A percentile compares a stretch with the other conserved stretches of the same genome.
These are phyloP conservation scores for Cirrhinus mrigala DNA, from an alignment of 2,797 vertebrate genomes.

Conservation along the genomic window DNA sequence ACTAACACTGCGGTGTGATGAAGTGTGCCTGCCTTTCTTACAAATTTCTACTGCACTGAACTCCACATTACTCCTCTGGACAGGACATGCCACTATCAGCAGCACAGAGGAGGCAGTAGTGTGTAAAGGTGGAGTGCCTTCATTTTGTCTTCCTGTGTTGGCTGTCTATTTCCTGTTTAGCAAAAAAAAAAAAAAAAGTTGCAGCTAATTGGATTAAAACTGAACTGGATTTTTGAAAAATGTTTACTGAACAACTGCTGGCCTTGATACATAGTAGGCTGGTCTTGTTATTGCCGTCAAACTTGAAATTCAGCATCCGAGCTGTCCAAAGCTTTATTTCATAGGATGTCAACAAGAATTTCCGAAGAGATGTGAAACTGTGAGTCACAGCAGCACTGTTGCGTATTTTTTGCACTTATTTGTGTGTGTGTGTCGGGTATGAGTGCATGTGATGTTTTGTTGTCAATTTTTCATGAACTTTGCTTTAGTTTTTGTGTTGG, in stretches of 20 bases:
- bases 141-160: neutral
- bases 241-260: constrained; percentile 37
- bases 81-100: neutral
- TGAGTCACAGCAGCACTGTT: constrained; percentile 31
- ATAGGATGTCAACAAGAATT: neutral
- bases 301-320: constrained; percentile 18
- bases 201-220: constrained; percentile 1
- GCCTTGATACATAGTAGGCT: neutral
- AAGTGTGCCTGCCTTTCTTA: neutral
- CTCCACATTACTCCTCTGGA: neutral
- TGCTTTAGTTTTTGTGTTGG: neutral
- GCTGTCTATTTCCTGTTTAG: neutral
- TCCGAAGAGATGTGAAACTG: neutral
- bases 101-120: neutral
- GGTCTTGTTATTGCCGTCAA: neutral
- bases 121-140: constrained; percentile 29
- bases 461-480: constrained; percentile 20
- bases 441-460: neutral
- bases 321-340: neutral
- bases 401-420: constrained; percentile 22
- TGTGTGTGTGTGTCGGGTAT: neutral
- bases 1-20: neutral
- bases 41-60: neutral
- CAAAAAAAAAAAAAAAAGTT: neutral
- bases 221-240: neutral